Conservation (phyloP, 2,113 vertebrate species). For the Lonchura striata region DNA sequence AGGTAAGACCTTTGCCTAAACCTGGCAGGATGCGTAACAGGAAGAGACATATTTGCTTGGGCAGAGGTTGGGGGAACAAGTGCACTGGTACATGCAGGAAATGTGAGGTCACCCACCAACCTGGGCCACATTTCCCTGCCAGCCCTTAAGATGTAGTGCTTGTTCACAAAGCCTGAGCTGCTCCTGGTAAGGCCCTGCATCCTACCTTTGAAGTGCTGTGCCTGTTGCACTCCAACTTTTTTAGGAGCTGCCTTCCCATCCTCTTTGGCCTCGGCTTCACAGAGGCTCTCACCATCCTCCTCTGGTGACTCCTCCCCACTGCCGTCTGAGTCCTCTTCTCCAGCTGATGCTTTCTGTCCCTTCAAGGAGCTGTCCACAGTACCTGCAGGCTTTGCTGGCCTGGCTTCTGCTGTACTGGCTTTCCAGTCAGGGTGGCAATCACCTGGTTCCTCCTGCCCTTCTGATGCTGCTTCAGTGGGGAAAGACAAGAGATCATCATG, state of each 20-base stretch:
- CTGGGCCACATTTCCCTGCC: fast-evolving
- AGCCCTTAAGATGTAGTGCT: not conserved
- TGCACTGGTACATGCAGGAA: not conserved
- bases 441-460: conserved; percentile 4
- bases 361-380: not conserved
- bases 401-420: not conserved
- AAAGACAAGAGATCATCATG: not conserved
- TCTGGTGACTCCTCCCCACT: not conserved
- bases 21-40: fast-evolving
- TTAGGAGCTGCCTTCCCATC: not conserved
- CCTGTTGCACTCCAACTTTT: not conserved
- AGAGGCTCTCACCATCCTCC: not conserved
- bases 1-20: not conserved
- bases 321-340: not conserved
- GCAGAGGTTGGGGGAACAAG: not conserved
- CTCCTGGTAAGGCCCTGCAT: fast-evolving
- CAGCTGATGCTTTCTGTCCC: not conserved
- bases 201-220: conserved; percentile 66
- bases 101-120: not conserved
- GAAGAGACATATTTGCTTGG: fast-evolving
- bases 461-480: not conserved
- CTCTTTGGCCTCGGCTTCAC: not conserved
- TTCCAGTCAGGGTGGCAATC: conserved; percentile 15
- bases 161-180: not conserved
- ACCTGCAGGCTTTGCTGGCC: not conserved